Evolutionary conservation across 2,113 vertebrate species (phyloP).

Genomic region (Pelusios castaneus): DNA sequence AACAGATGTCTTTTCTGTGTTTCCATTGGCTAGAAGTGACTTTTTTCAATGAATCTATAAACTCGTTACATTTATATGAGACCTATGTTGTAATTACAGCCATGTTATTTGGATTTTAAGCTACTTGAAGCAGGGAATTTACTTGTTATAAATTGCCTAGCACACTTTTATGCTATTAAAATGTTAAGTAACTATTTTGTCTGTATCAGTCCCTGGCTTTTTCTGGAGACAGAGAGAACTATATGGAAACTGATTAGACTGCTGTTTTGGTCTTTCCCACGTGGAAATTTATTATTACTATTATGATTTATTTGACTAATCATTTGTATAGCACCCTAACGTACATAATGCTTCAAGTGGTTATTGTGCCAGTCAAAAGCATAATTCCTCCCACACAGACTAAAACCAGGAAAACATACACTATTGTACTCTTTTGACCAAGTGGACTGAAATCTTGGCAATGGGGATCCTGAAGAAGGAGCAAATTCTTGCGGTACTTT

Average conservation of each 20-base stretch:
- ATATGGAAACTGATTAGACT: fast-evolving
- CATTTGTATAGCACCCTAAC: background rate
- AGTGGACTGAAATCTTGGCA: no score
- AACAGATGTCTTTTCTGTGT: fast-evolving
- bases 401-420: no score
- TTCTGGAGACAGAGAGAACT: background rate
- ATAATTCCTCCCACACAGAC: background rate
- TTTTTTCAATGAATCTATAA: background rate
- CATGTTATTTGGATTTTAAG: background rate
- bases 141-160: background rate
- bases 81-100: fast-evolving
- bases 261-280: background rate
- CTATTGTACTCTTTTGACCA: no score
- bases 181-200: fast-evolving
- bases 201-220: background rate
- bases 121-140: background rate
- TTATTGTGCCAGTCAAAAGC: background rate
- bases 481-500: no score
- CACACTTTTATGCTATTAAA: fast-evolving
- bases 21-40: background rate
- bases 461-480: no score
- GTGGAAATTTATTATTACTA: background rate
- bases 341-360: background rate
- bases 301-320: background rate
- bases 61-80: background rate